Conservation (phyloP, 2,113 vertebrate genomes). For the Phaetusa simplex region DNA sequence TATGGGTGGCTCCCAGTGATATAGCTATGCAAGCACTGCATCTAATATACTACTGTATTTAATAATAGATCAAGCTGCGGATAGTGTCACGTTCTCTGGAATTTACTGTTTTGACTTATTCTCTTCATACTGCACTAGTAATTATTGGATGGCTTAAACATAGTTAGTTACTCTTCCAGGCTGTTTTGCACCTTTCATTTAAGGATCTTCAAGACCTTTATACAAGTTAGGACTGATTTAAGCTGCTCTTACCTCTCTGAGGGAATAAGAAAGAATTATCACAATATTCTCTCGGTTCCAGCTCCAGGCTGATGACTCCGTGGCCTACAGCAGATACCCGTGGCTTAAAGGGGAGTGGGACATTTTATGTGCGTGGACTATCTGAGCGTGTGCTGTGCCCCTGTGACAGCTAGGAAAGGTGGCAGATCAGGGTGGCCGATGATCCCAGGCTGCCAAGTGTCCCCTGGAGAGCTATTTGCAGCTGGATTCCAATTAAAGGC, state of each 20-base stretch:
- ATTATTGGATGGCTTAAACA: not conserved
- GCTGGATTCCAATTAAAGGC: not conserved
- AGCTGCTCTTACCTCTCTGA: not conserved
- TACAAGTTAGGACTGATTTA: not conserved
- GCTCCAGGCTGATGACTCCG: not conserved
- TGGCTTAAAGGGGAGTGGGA: not conserved
- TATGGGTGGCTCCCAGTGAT: not conserved
- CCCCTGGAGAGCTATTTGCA: not conserved
- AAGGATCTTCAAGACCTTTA: not conserved
- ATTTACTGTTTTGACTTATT: not conserved
- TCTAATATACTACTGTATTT: not conserved
- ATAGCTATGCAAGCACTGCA: not conserved
- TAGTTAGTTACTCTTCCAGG: not conserved
- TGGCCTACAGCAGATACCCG: not conserved
- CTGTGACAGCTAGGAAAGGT: not conserved
- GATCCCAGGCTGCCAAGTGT: not conserved
- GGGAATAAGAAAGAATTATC: not conserved
- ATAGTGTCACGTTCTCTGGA: not conserved
- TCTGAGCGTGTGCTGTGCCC: not conserved
- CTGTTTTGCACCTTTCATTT: not conserved
- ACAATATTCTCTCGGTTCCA: not conserved
- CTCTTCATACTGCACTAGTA: not conserved
- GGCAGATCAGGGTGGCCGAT: rapidly evolving
- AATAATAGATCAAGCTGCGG: not conserved
- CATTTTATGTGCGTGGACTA: not conserved